These are phyloP conservation scores for Drosophila orosa DNA, from an alignment of 1,140 invertebrate genomes.

Conservation along the genomic window DNA sequence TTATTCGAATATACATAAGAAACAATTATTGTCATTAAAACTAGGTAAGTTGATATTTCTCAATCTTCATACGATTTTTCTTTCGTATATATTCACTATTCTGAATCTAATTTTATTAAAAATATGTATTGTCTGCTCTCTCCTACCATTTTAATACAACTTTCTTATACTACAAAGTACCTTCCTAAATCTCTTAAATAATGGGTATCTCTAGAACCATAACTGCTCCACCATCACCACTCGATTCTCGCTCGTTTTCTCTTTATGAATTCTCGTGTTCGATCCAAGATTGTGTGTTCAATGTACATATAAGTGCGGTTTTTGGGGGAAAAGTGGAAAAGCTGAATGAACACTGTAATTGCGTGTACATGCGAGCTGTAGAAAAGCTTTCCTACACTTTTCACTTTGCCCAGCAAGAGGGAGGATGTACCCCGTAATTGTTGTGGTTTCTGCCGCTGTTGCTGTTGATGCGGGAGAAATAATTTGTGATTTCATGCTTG, in stretches of 20 bases:
- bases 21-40: too few relatives aligned
- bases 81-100: too few relatives aligned
- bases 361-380: slow-evolving; percentile 31
- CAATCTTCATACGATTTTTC: too few relatives aligned
- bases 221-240: background rate
- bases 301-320: slow-evolving; percentile 26
- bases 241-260: slow-evolving; percentile 45
- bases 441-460: slow-evolving; percentile 35
- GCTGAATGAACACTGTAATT: slow-evolving; percentile 47
- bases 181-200: too few relatives aligned
- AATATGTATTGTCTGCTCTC: too few relatives aligned
- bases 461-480: slow-evolving; percentile 49
- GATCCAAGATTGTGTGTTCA: slow-evolving; percentile 6
- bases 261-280: slow-evolving; percentile 30
- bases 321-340: slow-evolving; percentile 47
- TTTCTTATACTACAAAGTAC: too few relatives aligned
- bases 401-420: slow-evolving; percentile 44
- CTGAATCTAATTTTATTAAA: too few relatives aligned
- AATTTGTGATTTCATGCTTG: slow-evolving; percentile 79
- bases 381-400: slow-evolving; percentile 64
- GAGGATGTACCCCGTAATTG: slow-evolving; percentile 36
- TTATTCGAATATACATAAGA: too few relatives aligned
- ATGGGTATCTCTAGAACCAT: slow-evolving; percentile 7
- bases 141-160: too few relatives aligned
- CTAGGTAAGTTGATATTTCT: too few relatives aligned